These are phyloP conservation scores for Melipona beecheii DNA, from an alignment of 2,888 invertebrate genomes.

Conservation along the genomic window DNA sequence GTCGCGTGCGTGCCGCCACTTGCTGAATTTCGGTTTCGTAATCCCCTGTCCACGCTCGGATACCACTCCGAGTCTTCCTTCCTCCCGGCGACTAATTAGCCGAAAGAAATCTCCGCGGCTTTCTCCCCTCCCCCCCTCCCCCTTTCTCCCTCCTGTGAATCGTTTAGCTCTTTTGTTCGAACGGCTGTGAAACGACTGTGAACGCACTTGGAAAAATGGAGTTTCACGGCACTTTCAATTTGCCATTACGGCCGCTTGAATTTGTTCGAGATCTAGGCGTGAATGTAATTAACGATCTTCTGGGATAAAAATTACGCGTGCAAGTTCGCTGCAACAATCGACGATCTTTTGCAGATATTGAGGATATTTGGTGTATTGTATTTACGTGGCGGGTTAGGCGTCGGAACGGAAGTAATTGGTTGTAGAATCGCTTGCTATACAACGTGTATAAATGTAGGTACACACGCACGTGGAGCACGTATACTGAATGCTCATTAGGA, in stretches of 20 bases:
- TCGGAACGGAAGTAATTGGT: neutral
- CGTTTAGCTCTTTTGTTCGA: neutral
- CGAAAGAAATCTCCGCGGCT: neutral
- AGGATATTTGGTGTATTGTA: neutral
- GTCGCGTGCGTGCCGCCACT: conserved; percentile 61
- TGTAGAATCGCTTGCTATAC: neutral
- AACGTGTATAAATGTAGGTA: neutral
- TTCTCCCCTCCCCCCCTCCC: neutral
- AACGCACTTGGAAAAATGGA: neutral
- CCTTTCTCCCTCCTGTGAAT: neutral
- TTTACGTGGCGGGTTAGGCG: neutral
- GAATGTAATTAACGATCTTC: neutral
- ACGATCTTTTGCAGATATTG: neutral
- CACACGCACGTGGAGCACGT: neutral
- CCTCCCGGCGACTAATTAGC: conserved; percentile 28
- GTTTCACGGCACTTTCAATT: neutral
- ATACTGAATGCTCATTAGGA: neutral
- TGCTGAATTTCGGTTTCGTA: conserved; percentile 65
- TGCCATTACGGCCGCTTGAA: neutral
- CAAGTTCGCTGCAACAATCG: neutral
- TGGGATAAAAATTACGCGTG: neutral
- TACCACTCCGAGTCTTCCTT: conserved; percentile 43
- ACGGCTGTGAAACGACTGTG: neutral
- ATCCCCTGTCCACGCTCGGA: conserved; percentile 32
- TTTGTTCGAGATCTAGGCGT: neutral